phyloP scores from a whole-genome alignment of 2,888 invertebrate species.

The Diarsia brunnea region DNA sequence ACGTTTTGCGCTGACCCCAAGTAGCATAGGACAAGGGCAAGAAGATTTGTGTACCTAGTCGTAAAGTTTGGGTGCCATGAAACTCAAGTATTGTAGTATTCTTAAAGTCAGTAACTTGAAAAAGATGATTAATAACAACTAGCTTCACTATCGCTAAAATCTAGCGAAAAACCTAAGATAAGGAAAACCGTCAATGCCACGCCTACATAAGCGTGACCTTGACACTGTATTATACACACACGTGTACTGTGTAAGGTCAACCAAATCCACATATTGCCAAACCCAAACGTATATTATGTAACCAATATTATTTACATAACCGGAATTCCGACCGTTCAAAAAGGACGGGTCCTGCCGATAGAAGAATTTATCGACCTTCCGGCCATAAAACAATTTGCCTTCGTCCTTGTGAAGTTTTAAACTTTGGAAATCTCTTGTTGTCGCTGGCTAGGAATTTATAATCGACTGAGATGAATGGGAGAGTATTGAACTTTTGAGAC shows the following conservation, averaged over 20 bases:
- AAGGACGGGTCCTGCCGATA: constrained; percentile 2
- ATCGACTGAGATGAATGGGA: constrained; percentile 22
- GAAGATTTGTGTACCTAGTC: not conserved
- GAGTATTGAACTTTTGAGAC: not conserved
- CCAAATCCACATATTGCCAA: constrained; percentile 25
- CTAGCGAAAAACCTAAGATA: not conserved
- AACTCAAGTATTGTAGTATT: not conserved
- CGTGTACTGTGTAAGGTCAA: constrained; percentile 13
- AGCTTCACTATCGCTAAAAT: not conserved
- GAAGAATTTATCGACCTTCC: constrained; percentile 40
- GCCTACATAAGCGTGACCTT: constrained; percentile 34
- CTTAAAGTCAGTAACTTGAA: not conserved
- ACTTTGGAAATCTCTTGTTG: constrained; percentile 25
- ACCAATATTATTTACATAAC: constrained; percentile 34
- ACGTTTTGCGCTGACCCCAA: not conserved
- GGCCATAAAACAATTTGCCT: constrained; percentile 37
- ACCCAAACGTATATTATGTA: constrained; percentile 9
- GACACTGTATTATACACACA: constrained; percentile 14
- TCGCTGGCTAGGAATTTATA: constrained; percentile 21
- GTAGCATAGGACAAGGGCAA: no score
- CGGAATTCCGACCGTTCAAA: constrained; percentile 20
- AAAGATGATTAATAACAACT: not conserved
- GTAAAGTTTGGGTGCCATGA: not conserved
- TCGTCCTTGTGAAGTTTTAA: constrained; percentile 20
- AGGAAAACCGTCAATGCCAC: constrained; percentile 10